These are phyloP conservation scores for Tricholaema leucomelas DNA, from an alignment of 2,113 vertebrate species.

Conservation along the genomic window DNA sequence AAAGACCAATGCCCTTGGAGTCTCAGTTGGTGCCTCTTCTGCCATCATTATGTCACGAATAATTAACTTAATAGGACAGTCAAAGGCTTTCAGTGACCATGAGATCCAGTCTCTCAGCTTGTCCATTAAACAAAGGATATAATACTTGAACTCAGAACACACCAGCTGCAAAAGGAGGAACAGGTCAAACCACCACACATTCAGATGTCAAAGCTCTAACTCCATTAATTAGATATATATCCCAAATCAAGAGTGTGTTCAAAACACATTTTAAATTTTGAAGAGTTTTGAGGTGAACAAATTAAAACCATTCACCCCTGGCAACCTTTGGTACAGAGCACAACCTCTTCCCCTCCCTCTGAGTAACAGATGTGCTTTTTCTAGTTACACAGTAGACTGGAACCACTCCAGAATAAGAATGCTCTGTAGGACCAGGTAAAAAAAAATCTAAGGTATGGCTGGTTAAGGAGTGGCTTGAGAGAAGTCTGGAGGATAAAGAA, in stretches of 20 bases:
- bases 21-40: neutral
- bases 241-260: constrained; percentile 10
- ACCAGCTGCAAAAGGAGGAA: neutral
- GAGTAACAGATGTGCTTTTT: neutral
- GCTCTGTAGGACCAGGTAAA: neutral
- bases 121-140: neutral
- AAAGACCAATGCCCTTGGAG: neutral
- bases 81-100: neutral
- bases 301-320: constrained; percentile 31
- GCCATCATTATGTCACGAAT: neutral
- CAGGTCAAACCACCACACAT: neutral
- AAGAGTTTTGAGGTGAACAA: constrained; percentile 1
- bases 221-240: neutral
- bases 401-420: constrained; percentile 3
- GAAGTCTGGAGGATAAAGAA: too few species aligned
- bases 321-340: neutral
- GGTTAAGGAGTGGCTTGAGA: too few species aligned
- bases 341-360: neutral
- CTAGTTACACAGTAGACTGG: neutral
- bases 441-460: too few species aligned
- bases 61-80: neutral
- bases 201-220: constrained; percentile 6
- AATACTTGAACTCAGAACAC: neutral
- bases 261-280: constrained; percentile 40
- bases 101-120: neutral